These are phyloP conservation scores for Podarcis siculus DNA, from an alignment of 2,797 vertebrate genomes.

Conservation along the genomic window DNA sequence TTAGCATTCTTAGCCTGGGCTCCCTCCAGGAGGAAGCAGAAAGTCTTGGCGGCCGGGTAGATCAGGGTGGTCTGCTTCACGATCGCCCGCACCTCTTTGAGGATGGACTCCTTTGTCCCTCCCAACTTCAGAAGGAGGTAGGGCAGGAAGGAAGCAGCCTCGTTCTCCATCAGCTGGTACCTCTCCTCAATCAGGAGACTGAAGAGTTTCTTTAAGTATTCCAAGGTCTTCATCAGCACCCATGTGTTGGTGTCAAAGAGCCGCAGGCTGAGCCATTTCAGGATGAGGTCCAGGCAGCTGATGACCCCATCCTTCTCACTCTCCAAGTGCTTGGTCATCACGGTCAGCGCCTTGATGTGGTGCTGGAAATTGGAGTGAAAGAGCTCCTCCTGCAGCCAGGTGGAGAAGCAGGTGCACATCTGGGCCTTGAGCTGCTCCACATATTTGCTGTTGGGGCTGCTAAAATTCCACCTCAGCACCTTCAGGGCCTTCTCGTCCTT, in stretches of 20 bases:
- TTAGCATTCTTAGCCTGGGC: slow-evolving; percentile 93
- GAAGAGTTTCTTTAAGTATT: slow-evolving; percentile 90
- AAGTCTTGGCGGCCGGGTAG: slow-evolving; percentile 91
- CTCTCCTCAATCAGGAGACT: slow-evolving; percentile 84
- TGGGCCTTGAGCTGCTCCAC: slow-evolving; percentile 91
- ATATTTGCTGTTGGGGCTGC: slow-evolving; percentile 88
- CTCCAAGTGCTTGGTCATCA: slow-evolving; percentile 91
- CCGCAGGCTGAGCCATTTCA: slow-evolving; percentile 92
- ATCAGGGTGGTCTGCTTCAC: slow-evolving; percentile 88
- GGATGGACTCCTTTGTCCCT: slow-evolving; percentile 89
- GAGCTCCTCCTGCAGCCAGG: slow-evolving; percentile 89
- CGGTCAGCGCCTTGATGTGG: slow-evolving; percentile 88
- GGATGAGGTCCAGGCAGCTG: slow-evolving; percentile 88
- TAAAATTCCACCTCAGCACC: slow-evolving; percentile 81
- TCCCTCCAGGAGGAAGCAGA: slow-evolving; percentile 91
- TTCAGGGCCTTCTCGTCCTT: slow-evolving; percentile 91
- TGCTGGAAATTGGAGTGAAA: slow-evolving; percentile 92
- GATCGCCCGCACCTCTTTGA: slow-evolving; percentile 88
- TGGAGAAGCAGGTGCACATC: slow-evolving; percentile 87
- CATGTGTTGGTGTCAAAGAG: slow-evolving; percentile 96
- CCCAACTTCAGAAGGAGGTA: slow-evolving; percentile 93
- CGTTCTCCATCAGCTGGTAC: slow-evolving; percentile 90
- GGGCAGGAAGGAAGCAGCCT: slow-evolving; percentile 89
- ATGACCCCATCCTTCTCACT: slow-evolving; percentile 87
- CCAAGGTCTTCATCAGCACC: slow-evolving; percentile 91